These are phyloP conservation scores for Rhinella marina DNA, from an alignment of 2,797 vertebrate genomes.

Conservation along the genomic window DNA sequence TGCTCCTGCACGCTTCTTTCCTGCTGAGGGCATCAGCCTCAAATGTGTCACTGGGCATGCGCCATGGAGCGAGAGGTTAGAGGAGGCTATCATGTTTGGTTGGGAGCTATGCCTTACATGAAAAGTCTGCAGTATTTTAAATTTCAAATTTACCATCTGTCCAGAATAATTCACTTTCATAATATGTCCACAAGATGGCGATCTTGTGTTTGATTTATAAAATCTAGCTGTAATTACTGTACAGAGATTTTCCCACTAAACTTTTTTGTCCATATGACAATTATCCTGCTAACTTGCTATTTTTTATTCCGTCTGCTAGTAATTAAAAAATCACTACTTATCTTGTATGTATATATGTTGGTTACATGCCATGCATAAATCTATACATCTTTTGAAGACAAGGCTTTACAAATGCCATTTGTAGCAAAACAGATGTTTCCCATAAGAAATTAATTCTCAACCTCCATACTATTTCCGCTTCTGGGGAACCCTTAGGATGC, in stretches of 20 bases:
- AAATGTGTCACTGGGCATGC: too few relatives aligned
- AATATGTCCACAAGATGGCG: conserved; percentile 22
- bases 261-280: background rate
- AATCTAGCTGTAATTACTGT: background rate
- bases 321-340: background rate
- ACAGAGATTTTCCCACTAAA: background rate
- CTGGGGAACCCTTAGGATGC: too few relatives aligned
- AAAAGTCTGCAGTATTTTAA: background rate
- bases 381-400: background rate
- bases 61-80: too few relatives aligned
- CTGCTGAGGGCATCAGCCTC: too few relatives aligned
- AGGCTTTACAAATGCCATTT: background rate
- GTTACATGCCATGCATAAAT: background rate
- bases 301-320: background rate
- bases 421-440: too few relatives aligned
- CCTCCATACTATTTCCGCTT: too few relatives aligned
- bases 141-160: background rate
- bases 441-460: too few relatives aligned
- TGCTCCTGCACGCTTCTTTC: too few relatives aligned
- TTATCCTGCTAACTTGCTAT: background rate
- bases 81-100: too few relatives aligned
- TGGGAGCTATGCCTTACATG: background rate
- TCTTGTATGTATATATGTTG: background rate
- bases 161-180: background rate
- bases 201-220: background rate